Base-by-base conservation (phyloP, 2,797 vertebrate genomes). In the Netta rufina region DNA sequence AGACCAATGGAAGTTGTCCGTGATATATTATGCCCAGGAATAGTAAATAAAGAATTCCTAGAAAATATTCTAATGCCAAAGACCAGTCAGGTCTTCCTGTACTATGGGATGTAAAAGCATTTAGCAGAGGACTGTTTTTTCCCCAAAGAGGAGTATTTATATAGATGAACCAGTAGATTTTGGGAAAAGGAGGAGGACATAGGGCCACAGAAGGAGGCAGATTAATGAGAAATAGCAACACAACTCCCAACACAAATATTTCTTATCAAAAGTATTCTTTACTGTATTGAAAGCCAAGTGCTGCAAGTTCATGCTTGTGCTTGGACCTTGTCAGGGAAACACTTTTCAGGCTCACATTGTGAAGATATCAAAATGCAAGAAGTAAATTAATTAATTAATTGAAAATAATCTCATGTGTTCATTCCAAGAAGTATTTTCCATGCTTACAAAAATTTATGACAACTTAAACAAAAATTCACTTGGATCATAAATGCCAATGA, bases 21-120 rank as follows among this genome's bases (percentile, higher is more conserved):
- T 38, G 3, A 53, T 24, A 32, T 30, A 69, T 65, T 49, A 60
- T 18, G 71, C 49, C 81, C 6, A 53, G 47, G 58, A 93, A 94
- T 60, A 92, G 43, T 84, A 88, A 58, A 19, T 51, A 70, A 69
- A 15, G 82, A 90, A 88, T 56, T 81, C 27, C 27, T 86, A 54
- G 80, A 79, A 84, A 91, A 84, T 84, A 88, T 82, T 91, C 10
- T 41, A 69, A 69, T 45, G 69, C 61, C 28, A 71, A 90, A 92
- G 69, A 94, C 43, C 53, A 89, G 54, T 38, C 36, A 66, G 58
- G 77, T 87, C 60, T 32, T 84, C 58, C 73, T 74, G 43, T 71
- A 60, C 67, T 82, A 27, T 47, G 60, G 66, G 30, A 71, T 93
- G 53, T 79, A 84, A 92, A 86, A 87, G 36, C 19, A 67, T 84